Conservation (phyloP, 1,140 invertebrate species). For the Drosophila quadrilineata region DNA sequence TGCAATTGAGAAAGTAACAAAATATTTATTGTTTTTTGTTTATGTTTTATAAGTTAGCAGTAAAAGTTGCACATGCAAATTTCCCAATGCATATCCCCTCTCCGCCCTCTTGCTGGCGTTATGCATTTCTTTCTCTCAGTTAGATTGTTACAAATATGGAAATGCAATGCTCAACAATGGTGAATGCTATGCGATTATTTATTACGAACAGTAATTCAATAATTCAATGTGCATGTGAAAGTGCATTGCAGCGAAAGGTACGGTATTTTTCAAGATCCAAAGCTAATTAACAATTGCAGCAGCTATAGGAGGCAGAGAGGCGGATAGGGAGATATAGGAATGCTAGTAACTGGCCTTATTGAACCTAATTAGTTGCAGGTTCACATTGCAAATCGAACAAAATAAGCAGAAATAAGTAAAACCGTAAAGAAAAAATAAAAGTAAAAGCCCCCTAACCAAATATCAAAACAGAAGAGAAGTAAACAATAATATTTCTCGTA, state of each 20-base stretch:
- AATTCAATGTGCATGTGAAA: conserved; percentile 65
- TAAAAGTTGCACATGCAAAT: conserved; percentile 39
- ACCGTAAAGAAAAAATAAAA: conserved; percentile 12
- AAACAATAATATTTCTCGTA: conserved; percentile 1
- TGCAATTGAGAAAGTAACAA: conserved; percentile 1
- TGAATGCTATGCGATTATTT: conserved; percentile 70
- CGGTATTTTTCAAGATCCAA: conserved; percentile 2
- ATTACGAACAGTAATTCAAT: conserved; percentile 68
- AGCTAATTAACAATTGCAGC: conserved; percentile 54
- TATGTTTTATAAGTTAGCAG: conserved; percentile 3
- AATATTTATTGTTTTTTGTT: conserved; percentile 5
- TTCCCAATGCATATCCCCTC: conserved; percentile 42
- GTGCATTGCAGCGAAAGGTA: conserved; percentile 64
- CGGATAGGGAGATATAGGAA: conserved; percentile 11
- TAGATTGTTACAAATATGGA: conserved; percentile 39
- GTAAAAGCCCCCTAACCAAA: conserved; percentile 12
- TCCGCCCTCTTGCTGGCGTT: conserved; percentile 13
- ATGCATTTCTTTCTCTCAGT: neutral
- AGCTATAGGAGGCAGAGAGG: neutral
- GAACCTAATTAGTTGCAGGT: conserved; percentile 46
- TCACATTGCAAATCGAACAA: conserved; percentile 27
- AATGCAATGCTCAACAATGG: conserved; percentile 55
- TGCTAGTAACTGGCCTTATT: conserved; percentile 18
- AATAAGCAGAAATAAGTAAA: conserved; percentile 28
- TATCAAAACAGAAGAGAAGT: neutral